phyloP scores from a whole-genome alignment of 2,888 invertebrate genomes.

The Chymomyza caudatula region DNA sequence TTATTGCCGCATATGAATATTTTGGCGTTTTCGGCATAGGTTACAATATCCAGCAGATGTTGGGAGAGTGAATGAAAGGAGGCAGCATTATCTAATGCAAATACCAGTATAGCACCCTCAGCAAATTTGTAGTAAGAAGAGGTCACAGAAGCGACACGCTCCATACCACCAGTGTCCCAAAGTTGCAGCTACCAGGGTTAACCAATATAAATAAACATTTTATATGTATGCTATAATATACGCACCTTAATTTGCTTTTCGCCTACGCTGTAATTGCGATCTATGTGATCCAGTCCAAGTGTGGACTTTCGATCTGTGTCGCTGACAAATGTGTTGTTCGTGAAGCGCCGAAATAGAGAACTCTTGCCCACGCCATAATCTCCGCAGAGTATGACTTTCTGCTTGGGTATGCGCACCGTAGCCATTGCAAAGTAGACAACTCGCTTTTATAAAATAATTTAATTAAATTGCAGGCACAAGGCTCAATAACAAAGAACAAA shows the following conservation, averaged over 20 bases:
- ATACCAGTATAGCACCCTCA: conserved; percentile 94
- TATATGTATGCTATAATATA: background rate
- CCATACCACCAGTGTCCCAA: conserved; percentile 99
- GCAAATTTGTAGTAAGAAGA: conserved; percentile 97
- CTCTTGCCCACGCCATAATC: conserved; percentile 98
- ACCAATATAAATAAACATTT: background rate
- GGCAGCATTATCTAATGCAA: conserved; percentile 92
- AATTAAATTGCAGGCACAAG: conserved; percentile 28
- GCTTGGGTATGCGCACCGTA: conserved; percentile 88
- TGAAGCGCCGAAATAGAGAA: conserved; percentile 93
- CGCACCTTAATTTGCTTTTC: conserved; percentile 81
- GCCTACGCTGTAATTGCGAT: conserved; percentile 86
- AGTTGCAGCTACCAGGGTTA: conserved; percentile 85
- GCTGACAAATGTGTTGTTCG: conserved; percentile 83
- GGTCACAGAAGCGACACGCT: conserved; percentile 95
- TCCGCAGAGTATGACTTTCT: conserved; percentile 95
- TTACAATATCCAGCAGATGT: conserved; percentile 94
- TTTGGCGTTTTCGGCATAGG: conserved; percentile 95
- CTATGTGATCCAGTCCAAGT: conserved; percentile 93
- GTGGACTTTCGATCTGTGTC: conserved; percentile 91
- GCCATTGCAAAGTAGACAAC: conserved; percentile 81
- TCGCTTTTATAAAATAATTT: conserved; percentile 19
- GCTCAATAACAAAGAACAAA: conserved; percentile 26
- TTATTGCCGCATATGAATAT: conserved; percentile 97
- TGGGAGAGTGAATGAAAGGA: conserved; percentile 95